A percentile compares a stretch with the other conserved stretches of the same genome.
Evolutionary conservation across 2,888 invertebrate species (phyloP).

Genomic region (Drosophila sordidula): DNA sequence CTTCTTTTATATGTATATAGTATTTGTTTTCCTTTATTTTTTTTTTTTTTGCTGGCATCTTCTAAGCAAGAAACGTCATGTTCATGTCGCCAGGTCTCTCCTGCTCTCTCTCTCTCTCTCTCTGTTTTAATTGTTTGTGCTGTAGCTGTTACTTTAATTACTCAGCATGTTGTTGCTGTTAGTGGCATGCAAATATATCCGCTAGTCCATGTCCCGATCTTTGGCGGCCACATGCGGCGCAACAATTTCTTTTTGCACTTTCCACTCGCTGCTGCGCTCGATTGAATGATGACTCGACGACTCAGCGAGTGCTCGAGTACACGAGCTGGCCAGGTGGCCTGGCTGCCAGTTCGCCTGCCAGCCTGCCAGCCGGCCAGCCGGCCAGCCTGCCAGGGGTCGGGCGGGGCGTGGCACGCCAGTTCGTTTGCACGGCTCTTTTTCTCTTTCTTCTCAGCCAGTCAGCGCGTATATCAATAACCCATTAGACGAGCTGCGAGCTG

Average conservation of each 20-base stretch:
- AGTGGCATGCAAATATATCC: slow-evolving; percentile 46
- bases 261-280: slow-evolving; percentile 56
- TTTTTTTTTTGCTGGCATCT: slow-evolving; percentile 11
- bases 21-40: neutral
- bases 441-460: slow-evolving; percentile 22
- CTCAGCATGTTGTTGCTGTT: slow-evolving; percentile 51
- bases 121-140: slow-evolving; percentile 58
- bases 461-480: slow-evolving; percentile 70
- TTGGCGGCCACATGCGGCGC: slow-evolving; percentile 47
- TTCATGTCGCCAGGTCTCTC: slow-evolving; percentile 37
- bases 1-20: neutral
- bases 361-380: slow-evolving; percentile 4
- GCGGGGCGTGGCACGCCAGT: slow-evolving; percentile 39
- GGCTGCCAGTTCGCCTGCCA: slow-evolving; percentile 9
- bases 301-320: slow-evolving; percentile 16
- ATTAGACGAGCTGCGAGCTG: slow-evolving; percentile 48
- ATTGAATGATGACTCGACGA: slow-evolving; percentile 55
- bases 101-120: slow-evolving; percentile 2
- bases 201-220: slow-evolving; percentile 19
- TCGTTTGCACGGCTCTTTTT: slow-evolving; percentile 10
- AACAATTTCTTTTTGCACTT: slow-evolving; percentile 68
- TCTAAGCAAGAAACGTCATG: slow-evolving; percentile 32
- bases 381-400: slow-evolving; percentile 14
- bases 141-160: slow-evolving; percentile 69
- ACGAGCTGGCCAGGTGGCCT: slow-evolving; percentile 33